Base-by-base conservation (phyloP, 2,888 invertebrate species). In the Archips xylosteana region DNA sequence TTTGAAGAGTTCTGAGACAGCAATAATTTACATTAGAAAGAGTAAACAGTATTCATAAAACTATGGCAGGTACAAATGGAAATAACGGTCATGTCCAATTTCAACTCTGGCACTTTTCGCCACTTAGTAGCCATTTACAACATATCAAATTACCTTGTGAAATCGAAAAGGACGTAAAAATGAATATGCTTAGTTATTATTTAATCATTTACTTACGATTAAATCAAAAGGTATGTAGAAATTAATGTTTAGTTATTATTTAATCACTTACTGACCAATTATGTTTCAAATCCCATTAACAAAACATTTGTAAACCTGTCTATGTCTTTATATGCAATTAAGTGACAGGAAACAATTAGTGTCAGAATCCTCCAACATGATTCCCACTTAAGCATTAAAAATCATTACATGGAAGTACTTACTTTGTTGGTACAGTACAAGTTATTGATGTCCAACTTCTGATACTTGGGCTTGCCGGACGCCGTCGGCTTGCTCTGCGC, bases 401-500 rank as follows among this genome's bases (percentile, higher is more conserved):
- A 54, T 54, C 23, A 23, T 51, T 15, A 3, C 8, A 23, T 54
- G 54, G 54, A 57, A 72, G 34, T 78, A 96, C 96, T 96, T 92
- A 97, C 97, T 95, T 96, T 96, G 94, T 97, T 97, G 88, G 96
- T 96, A 95, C 97, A 97, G 95, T 98, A 99, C 95, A 99, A 96
- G 96, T 96, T 98, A 97, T 99, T 99, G 96, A 99, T 99, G 96
- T 99, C 98, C 96, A 99, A 96, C 92, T 98, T 97, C 95, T 98
- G 98, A 96, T 96, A 99, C 96, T 98, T 99, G 95, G 97, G 97
- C 96, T 98, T 99, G 96, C 97, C 97, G 90, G 94, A 91, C 92
- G 94, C 92, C 90, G 94, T 92, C 90, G 94, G 93, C 93, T 94
- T 94, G 92, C 90, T 92, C 92, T 94, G 94, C 93, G 94, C 91